Percentiles rank a stretch among this genome's conserved stretches.
Evolutionary conservation across 2,113 vertebrate species (phyloP).

Genomic region (Candoia aspera): DNA sequence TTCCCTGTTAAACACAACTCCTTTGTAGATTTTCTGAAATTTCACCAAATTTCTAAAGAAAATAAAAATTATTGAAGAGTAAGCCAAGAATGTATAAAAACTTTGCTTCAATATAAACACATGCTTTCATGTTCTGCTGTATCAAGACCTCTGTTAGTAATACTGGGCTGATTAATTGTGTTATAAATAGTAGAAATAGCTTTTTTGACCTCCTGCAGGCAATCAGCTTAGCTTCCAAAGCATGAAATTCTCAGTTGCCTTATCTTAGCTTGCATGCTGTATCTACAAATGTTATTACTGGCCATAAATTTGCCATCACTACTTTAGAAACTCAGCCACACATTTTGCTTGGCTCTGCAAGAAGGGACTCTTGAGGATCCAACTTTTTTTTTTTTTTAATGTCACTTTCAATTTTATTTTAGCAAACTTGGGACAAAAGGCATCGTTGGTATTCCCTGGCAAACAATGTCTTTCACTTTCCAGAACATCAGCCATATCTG

Average conservation of each 20-base stretch:
- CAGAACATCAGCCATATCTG: slow-evolving; percentile 43
- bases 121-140: slow-evolving; percentile 41
- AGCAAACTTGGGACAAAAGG: slow-evolving; percentile 42
- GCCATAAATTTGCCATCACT: slow-evolving; percentile 64
- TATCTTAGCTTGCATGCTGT: slow-evolving; percentile 69
- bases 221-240: slow-evolving; percentile 69
- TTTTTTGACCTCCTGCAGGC: slow-evolving; percentile 61
- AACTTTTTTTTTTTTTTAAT: slow-evolving; percentile 28
- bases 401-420: slow-evolving; percentile 55
- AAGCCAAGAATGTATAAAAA: slow-evolving; percentile 12
- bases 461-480: slow-evolving; percentile 57
- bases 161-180: slow-evolving; percentile 22
- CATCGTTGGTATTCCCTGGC: slow-evolving; percentile 47
- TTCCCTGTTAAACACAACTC: neutral
- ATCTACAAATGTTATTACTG: slow-evolving; percentile 67
- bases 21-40: neutral
- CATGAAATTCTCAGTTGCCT: slow-evolving; percentile 70
- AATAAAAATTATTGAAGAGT: neutral
- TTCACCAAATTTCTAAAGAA: slow-evolving; percentile 13
- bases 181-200: slow-evolving; percentile 56
- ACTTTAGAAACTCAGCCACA: slow-evolving; percentile 56
- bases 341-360: slow-evolving; percentile 51
- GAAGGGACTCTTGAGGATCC: slow-evolving; percentile 23
- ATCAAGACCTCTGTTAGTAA: slow-evolving; percentile 37
- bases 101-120: slow-evolving; percentile 28